A percentile compares a stretch with the other conserved stretches of the same genome.
Conservation (phyloP, 1,140 invertebrate species). For the Drosophila kanapiae region DNA sequence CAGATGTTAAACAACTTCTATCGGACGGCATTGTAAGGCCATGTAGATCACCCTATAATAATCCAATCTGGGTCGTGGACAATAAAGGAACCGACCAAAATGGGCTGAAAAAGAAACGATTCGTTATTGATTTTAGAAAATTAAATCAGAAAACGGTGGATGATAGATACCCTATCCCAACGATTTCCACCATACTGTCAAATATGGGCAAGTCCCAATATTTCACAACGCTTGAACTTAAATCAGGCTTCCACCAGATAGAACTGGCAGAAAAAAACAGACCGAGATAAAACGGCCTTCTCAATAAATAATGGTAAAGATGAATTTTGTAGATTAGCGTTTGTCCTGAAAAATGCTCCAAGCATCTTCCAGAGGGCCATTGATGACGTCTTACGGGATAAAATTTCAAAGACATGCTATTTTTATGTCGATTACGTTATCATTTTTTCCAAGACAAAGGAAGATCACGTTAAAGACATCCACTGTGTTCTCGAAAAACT, state of each 20-base stretch:
- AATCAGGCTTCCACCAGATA: neutral
- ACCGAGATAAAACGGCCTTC: neutral
- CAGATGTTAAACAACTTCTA: conserved; percentile 15
- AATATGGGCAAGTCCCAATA: conserved; percentile 8
- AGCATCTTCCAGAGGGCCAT: neutral
- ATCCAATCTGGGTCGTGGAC: neutral
- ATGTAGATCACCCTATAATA: conserved; percentile 5
- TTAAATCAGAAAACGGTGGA: conserved; percentile 6
- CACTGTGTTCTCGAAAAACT: neutral
- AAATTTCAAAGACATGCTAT: too few relatives aligned
- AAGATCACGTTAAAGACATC: neutral
- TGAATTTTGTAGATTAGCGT: neutral
- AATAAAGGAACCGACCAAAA: conserved; percentile 6
- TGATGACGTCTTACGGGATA: neutral
- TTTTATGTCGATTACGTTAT: too few relatives aligned
- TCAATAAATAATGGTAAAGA: too few relatives aligned
- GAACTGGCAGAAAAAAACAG: neutral
- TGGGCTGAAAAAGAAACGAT: neutral
- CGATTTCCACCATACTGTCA: conserved; percentile 13
- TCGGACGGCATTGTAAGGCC: neutral
- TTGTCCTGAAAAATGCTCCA: neutral
- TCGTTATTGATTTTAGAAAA: conserved; percentile 20
- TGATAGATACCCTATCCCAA: conserved; percentile 14
- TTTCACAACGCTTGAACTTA: neutral
- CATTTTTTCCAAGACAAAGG: neutral